Conservation (phyloP, 2,888 invertebrate species). For the Dimorphilus gyrociliatus region DNA sequence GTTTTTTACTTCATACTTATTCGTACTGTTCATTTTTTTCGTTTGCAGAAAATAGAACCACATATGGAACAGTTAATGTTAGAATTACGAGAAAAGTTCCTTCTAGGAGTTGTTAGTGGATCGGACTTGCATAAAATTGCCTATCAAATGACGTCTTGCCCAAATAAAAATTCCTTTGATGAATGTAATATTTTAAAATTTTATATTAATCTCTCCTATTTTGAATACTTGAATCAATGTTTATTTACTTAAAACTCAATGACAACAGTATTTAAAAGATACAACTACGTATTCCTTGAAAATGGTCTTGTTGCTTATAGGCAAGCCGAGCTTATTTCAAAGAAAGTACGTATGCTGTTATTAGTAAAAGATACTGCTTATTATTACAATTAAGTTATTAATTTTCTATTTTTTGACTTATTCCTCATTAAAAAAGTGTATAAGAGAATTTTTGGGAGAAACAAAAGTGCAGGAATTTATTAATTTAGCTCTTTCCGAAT, state of each 20-base stretch:
- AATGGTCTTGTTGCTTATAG: slow-evolving; percentile 81
- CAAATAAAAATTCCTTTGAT: no score
- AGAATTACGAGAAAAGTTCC: slow-evolving; percentile 50
- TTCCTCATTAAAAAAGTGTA: no score
- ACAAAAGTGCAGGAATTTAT: slow-evolving; percentile 70
- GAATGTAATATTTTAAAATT: no score
- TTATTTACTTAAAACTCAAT: no score
- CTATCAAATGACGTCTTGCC: slow-evolving; percentile 84
- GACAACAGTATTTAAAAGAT: slow-evolving; percentile 53
- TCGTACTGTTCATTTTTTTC: no score
- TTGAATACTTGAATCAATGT: no score
- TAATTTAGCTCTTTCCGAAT: slow-evolving; percentile 70
- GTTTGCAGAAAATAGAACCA: slow-evolving; percentile 51
- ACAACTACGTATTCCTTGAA: slow-evolving; percentile 86
- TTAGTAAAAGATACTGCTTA: no score
- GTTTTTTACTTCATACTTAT: no score
- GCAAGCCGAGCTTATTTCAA: slow-evolving; percentile 50
- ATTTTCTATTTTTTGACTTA: no score
- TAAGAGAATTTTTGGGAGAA: slow-evolving; percentile 66
- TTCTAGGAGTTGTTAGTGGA: slow-evolving; percentile 66
- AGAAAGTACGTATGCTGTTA: slow-evolving; percentile 43
- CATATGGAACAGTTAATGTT: slow-evolving; percentile 59
- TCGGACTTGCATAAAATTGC: slow-evolving; percentile 80
- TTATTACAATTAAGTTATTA: no score
- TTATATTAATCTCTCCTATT: no score